Evolutionary conservation across 2,113 vertebrate genomes (phyloP).

Genomic region (Microcebus lehilahytsara): DNA sequence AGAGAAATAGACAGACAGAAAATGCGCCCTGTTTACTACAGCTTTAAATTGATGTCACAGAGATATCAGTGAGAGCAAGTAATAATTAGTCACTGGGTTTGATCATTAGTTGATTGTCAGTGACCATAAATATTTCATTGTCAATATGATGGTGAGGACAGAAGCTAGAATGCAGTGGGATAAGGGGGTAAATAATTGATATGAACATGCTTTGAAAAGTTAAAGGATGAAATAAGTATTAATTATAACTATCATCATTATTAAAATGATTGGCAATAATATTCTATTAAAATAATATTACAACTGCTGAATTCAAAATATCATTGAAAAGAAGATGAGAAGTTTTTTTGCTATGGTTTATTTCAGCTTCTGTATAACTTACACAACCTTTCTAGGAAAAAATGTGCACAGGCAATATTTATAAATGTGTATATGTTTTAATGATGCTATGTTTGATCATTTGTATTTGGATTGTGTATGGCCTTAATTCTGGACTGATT

Average conservation of each 20-base stretch:
- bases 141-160: neutral
- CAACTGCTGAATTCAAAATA: neutral
- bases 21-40: neutral
- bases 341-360: neutral
- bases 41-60: neutral
- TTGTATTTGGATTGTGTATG: neutral
- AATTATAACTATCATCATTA: neutral
- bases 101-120: neutral
- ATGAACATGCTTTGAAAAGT: neutral
- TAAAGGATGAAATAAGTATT: neutral
- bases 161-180: neutral
- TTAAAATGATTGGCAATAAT: neutral
- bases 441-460: neutral
- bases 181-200: neutral
- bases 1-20: neutral
- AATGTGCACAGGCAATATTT: neutral
- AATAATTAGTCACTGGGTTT: neutral
- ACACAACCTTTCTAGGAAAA: conserved; percentile 6
- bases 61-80: neutral
- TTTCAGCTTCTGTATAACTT: neutral
- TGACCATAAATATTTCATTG: neutral
- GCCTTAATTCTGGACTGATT: neutral
- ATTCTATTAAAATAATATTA: conserved; percentile 4
- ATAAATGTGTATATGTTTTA: neutral
- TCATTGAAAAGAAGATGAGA: neutral